A percentile compares a stretch with the other conserved stretches of the same genome.
Evolutionary conservation across 1,140 invertebrate genomes (phyloP).

Genomic region (Chionoecetes opilio): DNA sequence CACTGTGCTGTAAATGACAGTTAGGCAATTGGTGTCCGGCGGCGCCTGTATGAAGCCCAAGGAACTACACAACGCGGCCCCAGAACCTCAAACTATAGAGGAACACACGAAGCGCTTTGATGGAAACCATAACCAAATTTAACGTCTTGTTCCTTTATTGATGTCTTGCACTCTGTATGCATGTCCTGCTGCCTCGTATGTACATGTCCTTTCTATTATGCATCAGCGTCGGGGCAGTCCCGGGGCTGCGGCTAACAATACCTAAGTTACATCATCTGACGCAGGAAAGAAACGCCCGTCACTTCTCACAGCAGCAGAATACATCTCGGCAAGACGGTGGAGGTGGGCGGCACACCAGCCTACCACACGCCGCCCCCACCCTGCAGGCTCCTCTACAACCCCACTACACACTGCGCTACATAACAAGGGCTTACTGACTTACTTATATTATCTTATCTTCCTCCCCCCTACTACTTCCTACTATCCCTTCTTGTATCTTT

Average conservation of each 20-base stretch:
- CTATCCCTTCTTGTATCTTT: neutral
- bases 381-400: neutral
- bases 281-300: neutral
- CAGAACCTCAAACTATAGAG: too few relatives aligned
- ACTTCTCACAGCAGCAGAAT: neutral
- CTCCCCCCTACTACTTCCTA: neutral
- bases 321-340: neutral
- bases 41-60: too few relatives aligned
- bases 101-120: too few relatives aligned
- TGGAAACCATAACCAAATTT: too few relatives aligned
- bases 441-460: neutral
- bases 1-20: too few relatives aligned
- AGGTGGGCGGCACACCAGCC: neutral
- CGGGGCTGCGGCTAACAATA: neutral
- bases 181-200: neutral
- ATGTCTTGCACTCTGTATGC: neutral
- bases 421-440: neutral
- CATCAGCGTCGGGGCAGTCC: neutral
- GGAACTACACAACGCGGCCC: too few relatives aligned
- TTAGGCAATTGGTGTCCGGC: too few relatives aligned
- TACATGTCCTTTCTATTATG: constrained; percentile 30
- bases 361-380: neutral
- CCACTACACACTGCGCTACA: neutral
- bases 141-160: constrained; percentile 10
- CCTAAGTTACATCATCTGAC: constrained; percentile 2